Conservation (phyloP, 2,888 invertebrate species). For the Cosmopolites sordidus region DNA sequence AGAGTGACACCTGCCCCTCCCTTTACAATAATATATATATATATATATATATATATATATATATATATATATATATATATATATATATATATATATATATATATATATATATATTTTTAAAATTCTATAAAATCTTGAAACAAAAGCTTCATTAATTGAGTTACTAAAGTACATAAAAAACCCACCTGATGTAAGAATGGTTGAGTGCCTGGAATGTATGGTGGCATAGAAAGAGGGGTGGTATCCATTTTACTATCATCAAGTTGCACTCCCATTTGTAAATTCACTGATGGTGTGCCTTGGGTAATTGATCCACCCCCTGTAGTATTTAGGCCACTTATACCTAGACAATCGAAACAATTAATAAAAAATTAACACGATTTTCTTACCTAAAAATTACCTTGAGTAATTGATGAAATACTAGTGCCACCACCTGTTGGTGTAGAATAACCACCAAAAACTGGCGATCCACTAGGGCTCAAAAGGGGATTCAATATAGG, state of each 20-base stretch:
- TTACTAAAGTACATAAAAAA: background rate
- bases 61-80: too few relatives aligned
- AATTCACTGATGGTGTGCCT: conserved; percentile 57
- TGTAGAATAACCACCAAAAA: conserved; percentile 39
- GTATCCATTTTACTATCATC: conserved; percentile 52
- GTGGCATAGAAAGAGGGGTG: conserved; percentile 37
- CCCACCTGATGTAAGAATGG: conserved; percentile 22
- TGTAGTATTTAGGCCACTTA: conserved; percentile 68
- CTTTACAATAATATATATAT: too few relatives aligned
- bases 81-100: too few relatives aligned
- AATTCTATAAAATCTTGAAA: too few relatives aligned
- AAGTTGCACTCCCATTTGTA: conserved; percentile 35
- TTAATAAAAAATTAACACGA: background rate
- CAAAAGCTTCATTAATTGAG: too few relatives aligned
- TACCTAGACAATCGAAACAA: conserved; percentile 48
- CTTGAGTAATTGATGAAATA: conserved; percentile 57
- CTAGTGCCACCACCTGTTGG: conserved; percentile 40
- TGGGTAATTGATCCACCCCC: conserved; percentile 64
- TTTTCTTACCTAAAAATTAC: conserved; percentile 35
- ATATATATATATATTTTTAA: too few relatives aligned
- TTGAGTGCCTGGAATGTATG: conserved; percentile 19
- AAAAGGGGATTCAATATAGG: conserved; percentile 41
- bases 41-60: too few relatives aligned
- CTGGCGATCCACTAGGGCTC: conserved; percentile 41
- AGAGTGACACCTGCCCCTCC: too few relatives aligned